Evolutionary conservation across 2,888 invertebrate genomes (phyloP).

Genomic region (Sepiola atlantica): DNA sequence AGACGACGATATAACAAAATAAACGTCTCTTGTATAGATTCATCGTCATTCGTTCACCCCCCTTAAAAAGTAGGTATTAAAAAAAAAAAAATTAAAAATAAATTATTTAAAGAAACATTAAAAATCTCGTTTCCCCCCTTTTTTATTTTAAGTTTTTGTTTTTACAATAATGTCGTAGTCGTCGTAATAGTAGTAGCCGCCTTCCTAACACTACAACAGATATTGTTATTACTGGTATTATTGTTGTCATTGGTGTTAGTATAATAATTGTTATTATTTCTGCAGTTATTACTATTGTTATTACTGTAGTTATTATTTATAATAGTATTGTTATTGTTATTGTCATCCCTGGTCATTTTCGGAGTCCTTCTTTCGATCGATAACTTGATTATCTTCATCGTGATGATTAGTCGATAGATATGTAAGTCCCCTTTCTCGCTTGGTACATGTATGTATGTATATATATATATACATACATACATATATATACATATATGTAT

Average conservation of each 20-base stretch:
- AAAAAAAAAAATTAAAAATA: not conserved
- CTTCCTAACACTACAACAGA: slow-evolving; percentile 5
- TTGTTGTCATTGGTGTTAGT: not conserved
- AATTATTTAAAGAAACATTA: no score
- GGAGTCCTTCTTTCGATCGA: not conserved
- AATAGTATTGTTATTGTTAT: not conserved
- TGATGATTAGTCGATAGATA: slow-evolving; percentile 15
- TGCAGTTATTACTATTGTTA: not conserved
- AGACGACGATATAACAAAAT: slow-evolving; percentile 32
- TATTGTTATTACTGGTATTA: not conserved
- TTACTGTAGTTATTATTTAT: not conserved
- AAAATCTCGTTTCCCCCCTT: no score
- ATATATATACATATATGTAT: not conserved
- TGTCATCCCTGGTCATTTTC: not conserved
- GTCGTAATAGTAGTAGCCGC: not conserved
- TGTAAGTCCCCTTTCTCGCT: slow-evolving; percentile 9
- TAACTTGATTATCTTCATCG: not conserved
- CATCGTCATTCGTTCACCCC: slow-evolving; percentile 32
- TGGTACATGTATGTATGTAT: not conserved
- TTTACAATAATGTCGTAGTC: slow-evolving; percentile 20
- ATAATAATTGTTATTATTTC: not conserved
- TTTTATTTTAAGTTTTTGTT: not conserved
- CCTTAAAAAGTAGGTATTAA: slow-evolving; percentile 23
- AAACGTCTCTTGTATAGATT: slow-evolving; percentile 13
- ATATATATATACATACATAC: no score